Conservation (phyloP, 2,888 invertebrate genomes). For the Euproctis similis region DNA sequence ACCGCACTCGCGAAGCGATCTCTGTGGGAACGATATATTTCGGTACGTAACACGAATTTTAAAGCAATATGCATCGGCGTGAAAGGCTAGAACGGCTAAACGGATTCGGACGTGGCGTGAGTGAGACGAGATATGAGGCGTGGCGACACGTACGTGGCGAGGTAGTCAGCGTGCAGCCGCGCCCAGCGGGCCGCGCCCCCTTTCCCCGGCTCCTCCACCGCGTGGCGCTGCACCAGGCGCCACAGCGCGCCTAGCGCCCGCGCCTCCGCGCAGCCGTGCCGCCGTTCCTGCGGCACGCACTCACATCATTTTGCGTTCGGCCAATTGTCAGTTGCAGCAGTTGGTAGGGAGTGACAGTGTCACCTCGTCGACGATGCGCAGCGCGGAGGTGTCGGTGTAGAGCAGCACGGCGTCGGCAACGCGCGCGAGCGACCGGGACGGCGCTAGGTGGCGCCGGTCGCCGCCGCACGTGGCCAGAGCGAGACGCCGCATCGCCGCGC, state of each 20-base stretch:
- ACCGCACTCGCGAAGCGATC: constrained; percentile 16
- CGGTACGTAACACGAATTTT: too few relatives aligned
- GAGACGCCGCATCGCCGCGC: constrained; percentile 13
- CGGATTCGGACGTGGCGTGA: too few relatives aligned
- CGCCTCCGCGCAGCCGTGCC: constrained; percentile 11
- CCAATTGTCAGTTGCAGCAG: too few relatives aligned
- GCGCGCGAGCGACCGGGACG: constrained; percentile 1
- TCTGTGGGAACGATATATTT: too few relatives aligned
- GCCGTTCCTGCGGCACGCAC: constrained; percentile 3
- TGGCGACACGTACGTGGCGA: constrained; percentile 5
- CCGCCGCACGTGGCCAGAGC: constrained; percentile 10
- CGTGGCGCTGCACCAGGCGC: constrained; percentile 22
- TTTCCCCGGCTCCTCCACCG: constrained; percentile 6
- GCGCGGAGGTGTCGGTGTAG: constrained; percentile 7
- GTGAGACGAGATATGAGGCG: too few relatives aligned
- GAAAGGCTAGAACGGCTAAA: too few relatives aligned
- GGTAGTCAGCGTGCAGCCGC: constrained; percentile 7
- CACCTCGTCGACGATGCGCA: constrained; percentile 11
- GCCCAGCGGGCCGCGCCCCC: constrained; percentile 10
- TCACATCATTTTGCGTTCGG: too few relatives aligned
- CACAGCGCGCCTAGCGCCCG: constrained; percentile 21
- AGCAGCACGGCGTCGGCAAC: constrained; percentile 17
- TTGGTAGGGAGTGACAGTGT: too few relatives aligned
- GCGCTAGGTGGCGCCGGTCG: constrained; percentile 6
- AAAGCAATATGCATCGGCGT: too few relatives aligned